Evolutionary conservation across 2,888 invertebrate genomes (phyloP), one percentile per base, ranked within the genome.

Genomic region (Euzetes globulus): DNA sequence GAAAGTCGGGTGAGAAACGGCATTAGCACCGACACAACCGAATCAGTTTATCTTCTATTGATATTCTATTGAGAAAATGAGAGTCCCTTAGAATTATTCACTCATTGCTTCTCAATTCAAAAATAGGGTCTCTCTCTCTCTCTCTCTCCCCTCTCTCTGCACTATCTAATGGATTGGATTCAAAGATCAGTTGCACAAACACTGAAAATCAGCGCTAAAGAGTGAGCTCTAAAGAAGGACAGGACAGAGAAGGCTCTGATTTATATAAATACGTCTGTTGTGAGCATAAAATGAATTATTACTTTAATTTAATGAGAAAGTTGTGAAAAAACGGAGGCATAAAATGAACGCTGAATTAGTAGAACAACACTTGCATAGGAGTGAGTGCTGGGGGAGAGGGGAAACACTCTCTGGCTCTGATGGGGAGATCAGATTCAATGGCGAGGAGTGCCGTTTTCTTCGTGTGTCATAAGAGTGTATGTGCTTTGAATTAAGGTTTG

Each of bases 261-360:
- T 60, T 60, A 60, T 60, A 60, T 60, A 52, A n/a, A 47, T 60
- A 27, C 60, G 22, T 60, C 60, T 60, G 60, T 60, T 60, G 19
- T 11, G 19, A 60, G 33, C 60, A 60, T 11, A 25, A 60, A 29
- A 60, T 52, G 60, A 60, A 33, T 27, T 60, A 60, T 60, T 60
- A 33, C n/a, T 60, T 60, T 60, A 27, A 60, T 60, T 60, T 60
- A 60, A 60, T 60, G 60, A 60, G 33, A 60, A 60, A 27, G 27
- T 60, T 33, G 33, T 19, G 19, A 15, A 52, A 52, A 52, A 52
- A 47, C 11, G 7, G 41, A n/a, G 19, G 19, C 19, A 60, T 29
- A 60, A 33, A 60, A 60, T 60, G 60, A 33, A 7, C 33, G 9
- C 22, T 60, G 15, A 15, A 33, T 27, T 11, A 29, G 15, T 13